Base-by-base conservation (phyloP, 2,113 vertebrate genomes). In the Pagrus major region DNA sequence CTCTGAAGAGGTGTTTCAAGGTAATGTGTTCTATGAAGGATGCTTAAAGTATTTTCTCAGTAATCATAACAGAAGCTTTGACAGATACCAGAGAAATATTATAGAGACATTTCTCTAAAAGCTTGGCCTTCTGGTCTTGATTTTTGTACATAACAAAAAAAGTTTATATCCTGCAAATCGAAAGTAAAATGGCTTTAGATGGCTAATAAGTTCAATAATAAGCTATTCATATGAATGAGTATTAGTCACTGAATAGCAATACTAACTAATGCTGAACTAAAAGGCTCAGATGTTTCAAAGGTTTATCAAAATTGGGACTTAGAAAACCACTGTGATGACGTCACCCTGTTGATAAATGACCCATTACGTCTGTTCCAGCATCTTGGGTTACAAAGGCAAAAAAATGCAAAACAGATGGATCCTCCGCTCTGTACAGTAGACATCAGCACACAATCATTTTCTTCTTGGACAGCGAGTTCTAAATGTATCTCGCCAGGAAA, bases 391-490 rank as follows among this genome's bases (percentile, higher is more conserved):
- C 23, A 55, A 54, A 25, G n/a, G 27, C 15, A 49, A 49, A 52
- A 68, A n/a, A n/a, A 71, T 31, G 39, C 51, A 21, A 75, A 80
- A 42, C 31, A 21, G 49, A 15, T 69, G 44, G 9, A 16, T 27
- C 37, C 33, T 64, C 41, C 44, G 4, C 25, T 63, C 35, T 49
- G 20, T 72, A 15, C 25, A 23, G 35, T 27, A n/a, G 25, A 59
- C 25, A 42, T 61, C 35, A 51, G 16, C 35, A 29, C 3, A 14
- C 10, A 81, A 6, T 72, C 51, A 61, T n/a, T 65, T 69, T 71
- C 33, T 25, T 72, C 21, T 44, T 59, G 42, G 7, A 12, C 21
- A 60, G 47, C 66, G 12, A 59, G 25, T 55, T 71, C 11, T 16
- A 47, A 76, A 71, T 51, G 8, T 29, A 37, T 46, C 42, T 7